A percentile compares a stretch with the other conserved stretches of the same genome.
Evolutionary conservation across 2,888 invertebrate genomes (phyloP).

Genomic region (Rhamnusium bicolor): DNA sequence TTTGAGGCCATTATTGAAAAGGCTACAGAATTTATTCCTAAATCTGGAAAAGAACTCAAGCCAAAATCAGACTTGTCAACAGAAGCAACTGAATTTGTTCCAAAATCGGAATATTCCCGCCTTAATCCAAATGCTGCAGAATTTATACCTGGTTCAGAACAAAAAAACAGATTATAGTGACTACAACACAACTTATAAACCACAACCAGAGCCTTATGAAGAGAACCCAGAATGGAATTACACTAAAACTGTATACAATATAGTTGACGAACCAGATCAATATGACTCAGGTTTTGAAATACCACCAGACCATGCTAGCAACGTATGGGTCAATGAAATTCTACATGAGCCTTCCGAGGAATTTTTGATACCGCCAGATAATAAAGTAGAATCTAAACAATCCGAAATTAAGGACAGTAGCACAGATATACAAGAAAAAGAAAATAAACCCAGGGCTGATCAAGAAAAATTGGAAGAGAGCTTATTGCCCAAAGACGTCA

Average conservation of each 20-base stretch:
- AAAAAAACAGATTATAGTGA: constrained; percentile 39
- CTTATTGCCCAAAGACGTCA: constrained; percentile 58
- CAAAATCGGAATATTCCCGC: constrained; percentile 61
- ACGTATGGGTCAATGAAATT: constrained; percentile 65
- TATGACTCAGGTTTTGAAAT: constrained; percentile 60
- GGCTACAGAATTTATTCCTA: constrained; percentile 65
- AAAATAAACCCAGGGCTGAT: constrained; percentile 43
- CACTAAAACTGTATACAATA: constrained; percentile 55
- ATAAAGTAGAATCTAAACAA: constrained; percentile 41
- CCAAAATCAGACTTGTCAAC: constrained; percentile 49
- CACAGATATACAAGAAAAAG: constrained; percentile 23
- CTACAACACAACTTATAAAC: constrained; percentile 33
- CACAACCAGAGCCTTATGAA: constrained; percentile 34
- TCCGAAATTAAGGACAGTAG: constrained; percentile 26
- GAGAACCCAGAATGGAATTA: constrained; percentile 54
- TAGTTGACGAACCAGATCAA: constrained; percentile 53
- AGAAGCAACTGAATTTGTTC: constrained; percentile 64
- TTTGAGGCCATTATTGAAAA: constrained; percentile 65
- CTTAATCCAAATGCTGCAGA: constrained; percentile 69
- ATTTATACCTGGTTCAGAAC: constrained; percentile 64
- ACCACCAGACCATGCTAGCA: constrained; percentile 63
- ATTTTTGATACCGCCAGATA: constrained; percentile 23
- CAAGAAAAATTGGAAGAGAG: constrained; percentile 56
- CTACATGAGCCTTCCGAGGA: constrained; percentile 57
- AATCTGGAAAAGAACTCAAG: constrained; percentile 49